A percentile compares a stretch with the other conserved stretches of the same genome.
Evolutionary conservation across 2,797 vertebrate genomes (phyloP).

Genomic region (Phylloscopus collybita): DNA sequence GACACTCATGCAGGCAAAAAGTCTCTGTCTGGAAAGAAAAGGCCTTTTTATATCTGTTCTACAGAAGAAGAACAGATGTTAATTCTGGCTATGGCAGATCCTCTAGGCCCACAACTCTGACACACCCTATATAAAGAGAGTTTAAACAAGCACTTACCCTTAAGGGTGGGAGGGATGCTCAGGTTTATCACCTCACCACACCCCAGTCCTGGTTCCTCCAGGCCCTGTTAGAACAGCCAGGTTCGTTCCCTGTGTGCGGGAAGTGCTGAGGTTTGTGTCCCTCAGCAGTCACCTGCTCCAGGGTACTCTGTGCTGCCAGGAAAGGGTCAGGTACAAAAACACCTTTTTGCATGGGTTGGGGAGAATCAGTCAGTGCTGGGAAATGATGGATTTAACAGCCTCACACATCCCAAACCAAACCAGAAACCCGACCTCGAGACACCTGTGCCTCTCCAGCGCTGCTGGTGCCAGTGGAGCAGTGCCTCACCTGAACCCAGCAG

Average conservation of each 20-base stretch:
- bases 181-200: slow-evolving; percentile 30
- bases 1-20: background rate
- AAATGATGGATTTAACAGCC: background rate
- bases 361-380: background rate
- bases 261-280: background rate
- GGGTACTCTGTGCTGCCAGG: background rate
- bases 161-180: slow-evolving; percentile 41
- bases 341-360: background rate
- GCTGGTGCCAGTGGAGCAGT: background rate
- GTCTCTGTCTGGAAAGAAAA: slow-evolving; percentile 45
- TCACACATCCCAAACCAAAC: background rate
- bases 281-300: background rate
- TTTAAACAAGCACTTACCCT: slow-evolving; percentile 47
- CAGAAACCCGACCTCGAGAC: background rate
- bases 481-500: background rate
- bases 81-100: slow-evolving; percentile 46
- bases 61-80: slow-evolving; percentile 7
- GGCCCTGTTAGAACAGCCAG: slow-evolving; percentile 1
- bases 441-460: background rate
- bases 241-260: background rate
- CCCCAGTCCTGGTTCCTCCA: slow-evolving; percentile 18
- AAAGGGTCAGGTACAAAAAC: background rate
- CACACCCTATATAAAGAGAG: slow-evolving; percentile 28
- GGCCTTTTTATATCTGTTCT: slow-evolving; percentile 12
- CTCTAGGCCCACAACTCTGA: slow-evolving; percentile 20